Evolutionary conservation across 2,113 vertebrate genomes (phyloP).

Genomic region (Cepphus grylle): DNA sequence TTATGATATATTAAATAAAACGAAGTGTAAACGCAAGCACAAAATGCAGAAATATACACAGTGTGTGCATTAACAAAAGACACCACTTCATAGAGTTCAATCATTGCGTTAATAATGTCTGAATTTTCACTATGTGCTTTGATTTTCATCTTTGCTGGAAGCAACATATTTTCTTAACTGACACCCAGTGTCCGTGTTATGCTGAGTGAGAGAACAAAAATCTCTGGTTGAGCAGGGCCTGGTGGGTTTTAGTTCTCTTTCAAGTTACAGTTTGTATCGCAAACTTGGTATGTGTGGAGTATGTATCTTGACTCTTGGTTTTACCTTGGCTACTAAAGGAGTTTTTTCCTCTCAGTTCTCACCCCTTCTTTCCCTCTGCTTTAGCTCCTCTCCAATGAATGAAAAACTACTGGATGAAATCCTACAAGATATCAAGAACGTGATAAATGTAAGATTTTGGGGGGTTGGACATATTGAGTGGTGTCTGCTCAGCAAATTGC

Average conservation of each 20-base stretch:
- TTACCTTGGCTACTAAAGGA: not conserved
- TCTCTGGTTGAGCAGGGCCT: not conserved
- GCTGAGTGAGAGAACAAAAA: not conserved
- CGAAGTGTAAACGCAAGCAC: not conserved
- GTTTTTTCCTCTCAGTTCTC: not conserved
- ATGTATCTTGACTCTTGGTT: not conserved
- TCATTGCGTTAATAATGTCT: not conserved
- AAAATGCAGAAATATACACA: not conserved
- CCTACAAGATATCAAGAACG: conserved; percentile 37
- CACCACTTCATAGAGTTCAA: not conserved
- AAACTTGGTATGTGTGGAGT: too few species aligned
- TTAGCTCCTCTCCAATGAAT: not conserved
- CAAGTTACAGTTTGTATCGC: not conserved
- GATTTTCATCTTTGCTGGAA: not conserved
- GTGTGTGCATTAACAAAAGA: not conserved
- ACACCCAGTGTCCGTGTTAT: not conserved
- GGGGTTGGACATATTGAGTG: accelerated
- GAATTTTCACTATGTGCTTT: not conserved
- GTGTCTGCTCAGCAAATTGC: not conserved
- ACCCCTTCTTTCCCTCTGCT: not conserved
- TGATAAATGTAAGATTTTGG: conserved; percentile 53
- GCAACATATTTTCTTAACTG: not conserved
- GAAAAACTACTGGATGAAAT: not conserved
- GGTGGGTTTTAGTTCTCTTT: not conserved
- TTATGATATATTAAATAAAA: not conserved